Evolutionary conservation across 1,140 invertebrate species (phyloP), one percentile per base, ranked within the genome.

Genomic region (Drosophila novamexicana): DNA sequence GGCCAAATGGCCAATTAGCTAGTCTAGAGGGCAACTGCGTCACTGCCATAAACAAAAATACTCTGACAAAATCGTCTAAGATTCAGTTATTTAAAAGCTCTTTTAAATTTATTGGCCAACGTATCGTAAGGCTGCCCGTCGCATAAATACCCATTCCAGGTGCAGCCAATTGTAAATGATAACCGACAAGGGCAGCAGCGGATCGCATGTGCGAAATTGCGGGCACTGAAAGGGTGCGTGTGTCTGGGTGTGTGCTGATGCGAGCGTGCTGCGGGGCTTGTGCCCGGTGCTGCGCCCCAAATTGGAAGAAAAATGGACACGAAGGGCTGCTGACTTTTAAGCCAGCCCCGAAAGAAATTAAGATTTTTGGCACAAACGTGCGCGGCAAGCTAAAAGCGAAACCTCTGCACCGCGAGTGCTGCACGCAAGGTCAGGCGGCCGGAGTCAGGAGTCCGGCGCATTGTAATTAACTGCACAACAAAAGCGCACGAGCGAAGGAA

Each of bases 361-460:
- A 88, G 83, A 86, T 86, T 86, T 86, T 89, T 86, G 84, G 83
- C 76, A 80, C 72, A 88, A 74, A 88, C 83, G 83, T 86, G 83
- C 71, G 73, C 63, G 69, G 76, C 79, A 88, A 83, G 69, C 69
- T 54, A 74, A 86, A 42, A 77, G 53, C 52, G 63, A 64, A 68
- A 77, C 71, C 52, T 44, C 58, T 53, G 75, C 78, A 70, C 61
- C 62, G 76, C 64, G 52, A 79, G 69, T 83, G 80, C 76, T 77
- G 73, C 83, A 86, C 83, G 83, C 83, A 86, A 86, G 83, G 83
- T 86, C 83, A 83, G 63, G 44, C 12, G 44, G 8, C 32, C 9
- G 32, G 32, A 22, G 18, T 10, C 39, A 59, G 22, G 59, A 54
- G 29, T 39, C 44, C 50, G 53, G 47, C 67, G 36, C 77, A 59